Evolutionary conservation across 2,113 vertebrate genomes (phyloP), one percentile per base, ranked within the genome.

Genomic region (Halichoerus grypus): DNA sequence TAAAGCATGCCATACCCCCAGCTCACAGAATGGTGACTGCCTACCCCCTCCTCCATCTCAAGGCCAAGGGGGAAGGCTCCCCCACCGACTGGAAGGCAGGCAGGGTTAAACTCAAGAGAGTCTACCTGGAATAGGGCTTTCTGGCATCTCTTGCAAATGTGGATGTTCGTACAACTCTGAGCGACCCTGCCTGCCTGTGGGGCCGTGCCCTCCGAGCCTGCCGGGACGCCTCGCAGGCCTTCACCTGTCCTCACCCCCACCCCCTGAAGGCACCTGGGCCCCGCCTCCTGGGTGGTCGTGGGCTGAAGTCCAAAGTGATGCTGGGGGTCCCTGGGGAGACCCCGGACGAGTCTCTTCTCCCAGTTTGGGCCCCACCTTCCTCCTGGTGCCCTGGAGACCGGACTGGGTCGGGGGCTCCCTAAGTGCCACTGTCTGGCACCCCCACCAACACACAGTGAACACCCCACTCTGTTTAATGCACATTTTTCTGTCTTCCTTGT

Each of bases 121-220:
- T n/a, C 42, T 22, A 33, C n/a, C 80, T 53, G 19, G 59, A 24
- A 22, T 39, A 49, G 74, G 22, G 74, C 55, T 94, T 42, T 63
- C 89, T 57, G 53, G 39, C 46, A 42, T 26, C 19, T 72, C 61
- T 67, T 7, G 3, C 55, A 67, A 83, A 53, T n/a, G 3, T 59
- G 53, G 14, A 14, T 57, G 6, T 67, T 53, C 33, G 22, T n/a
- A 79, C 42, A 36, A 15, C 76, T 69, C 28, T 55, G 33, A 28
- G 18, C 4, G 22, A 24, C 57, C 28, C 21, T 39, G 31, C 19
- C 33, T 5, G 15, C 46, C 49, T 24, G 14, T 8, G 77, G n/a
- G 1, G 0, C 3, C 22, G 6, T 31, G 33, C n/a, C 42, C 13
- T 42, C 46, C 28, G 21, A n/a, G 39, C 42, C 14, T 33, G 7